Evolutionary conservation across 2,888 invertebrate species (phyloP), one percentile per base, ranked within the genome.

Genomic region (Erpobdella octoculata): DNA sequence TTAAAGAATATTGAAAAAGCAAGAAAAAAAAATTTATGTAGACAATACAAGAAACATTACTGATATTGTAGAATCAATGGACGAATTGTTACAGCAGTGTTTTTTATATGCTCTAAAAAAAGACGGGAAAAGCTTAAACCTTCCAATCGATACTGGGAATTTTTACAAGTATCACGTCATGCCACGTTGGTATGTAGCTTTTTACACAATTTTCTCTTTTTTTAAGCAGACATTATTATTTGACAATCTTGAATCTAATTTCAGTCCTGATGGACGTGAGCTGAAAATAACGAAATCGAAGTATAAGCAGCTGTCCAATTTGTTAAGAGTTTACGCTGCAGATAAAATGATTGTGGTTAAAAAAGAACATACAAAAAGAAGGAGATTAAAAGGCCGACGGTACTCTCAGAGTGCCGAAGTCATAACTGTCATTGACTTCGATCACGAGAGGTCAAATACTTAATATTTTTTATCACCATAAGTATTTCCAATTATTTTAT

Each of bases 271-370:
- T n/a, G 87, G 87, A 2, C 84, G 86, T 65, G 86, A 84, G 21
- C 82, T 94, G 46, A 93, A 95, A 80, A 86, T 95, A 0, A 94
- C 93, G 81, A 93, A 92, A 81, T 90, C 92, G 0, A 88, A 88
- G 15, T 91, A 88, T 80, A 94, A 93, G 85, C 95, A 94, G 84
- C 84, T 94, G 71, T 89, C 91, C 18, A 89, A 89, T 73, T 94
- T 94, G 80, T 84, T 95, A 36, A 75, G 89, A 88, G 87, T 87
- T 74, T 91, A 93, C 90, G 86, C 87, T 77, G 84, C 87, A 80
- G 87, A 89, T 81, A 84, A 83, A 33, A 77, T 84, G n/a, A 79
- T 86, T 21, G 77, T 77, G 58, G 78, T 85, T 25, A 83, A 82
- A 73, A 83, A 84, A 74, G 76, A 83, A 73, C 88, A 88, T 46